A percentile compares a stretch with the other conserved stretches of the same genome.
phyloP scores from a whole-genome alignment of 92 coral and sea anemone genomes.

The Meandrina meandrites region DNA sequence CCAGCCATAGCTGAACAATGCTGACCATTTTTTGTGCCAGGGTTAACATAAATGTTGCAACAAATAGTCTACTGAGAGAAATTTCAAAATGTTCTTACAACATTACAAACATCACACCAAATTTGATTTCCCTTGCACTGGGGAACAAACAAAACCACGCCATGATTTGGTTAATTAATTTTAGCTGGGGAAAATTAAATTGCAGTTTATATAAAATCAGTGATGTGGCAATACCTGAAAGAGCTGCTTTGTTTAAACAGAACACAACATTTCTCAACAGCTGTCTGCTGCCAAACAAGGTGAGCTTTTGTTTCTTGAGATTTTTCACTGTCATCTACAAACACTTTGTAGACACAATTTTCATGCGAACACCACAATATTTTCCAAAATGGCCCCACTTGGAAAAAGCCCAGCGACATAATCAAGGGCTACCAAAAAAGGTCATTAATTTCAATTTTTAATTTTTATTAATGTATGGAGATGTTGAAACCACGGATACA shows the following conservation, averaged over 20 bases:
- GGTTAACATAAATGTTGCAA: background rate
- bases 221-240: slow-evolving; percentile 53
- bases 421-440: slow-evolving; percentile 6
- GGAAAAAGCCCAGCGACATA: background rate
- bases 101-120: background rate
- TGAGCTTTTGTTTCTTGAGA: slow-evolving; percentile 38
- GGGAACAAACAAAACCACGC: background rate
- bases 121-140: background rate
- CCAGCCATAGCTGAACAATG: slow-evolving; percentile 58
- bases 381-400: slow-evolving; percentile 7
- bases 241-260: slow-evolving; percentile 50
- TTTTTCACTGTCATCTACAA: slow-evolving; percentile 23
- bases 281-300: slow-evolving; percentile 31
- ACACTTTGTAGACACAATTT: slow-evolving; percentile 2
- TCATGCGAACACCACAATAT: background rate
- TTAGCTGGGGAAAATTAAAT: background rate
- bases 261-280: slow-evolving; percentile 55
- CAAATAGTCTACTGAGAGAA: background rate
- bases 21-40: background rate
- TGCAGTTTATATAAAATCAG: background rate
- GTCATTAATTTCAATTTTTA: background rate
- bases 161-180: slow-evolving; percentile 8
- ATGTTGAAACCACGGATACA: slow-evolving; percentile 9
- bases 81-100: background rate
- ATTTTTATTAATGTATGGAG: too few relatives aligned